Conservation (phyloP, 2,888 invertebrate species). For the Heliconius sara region DNA sequence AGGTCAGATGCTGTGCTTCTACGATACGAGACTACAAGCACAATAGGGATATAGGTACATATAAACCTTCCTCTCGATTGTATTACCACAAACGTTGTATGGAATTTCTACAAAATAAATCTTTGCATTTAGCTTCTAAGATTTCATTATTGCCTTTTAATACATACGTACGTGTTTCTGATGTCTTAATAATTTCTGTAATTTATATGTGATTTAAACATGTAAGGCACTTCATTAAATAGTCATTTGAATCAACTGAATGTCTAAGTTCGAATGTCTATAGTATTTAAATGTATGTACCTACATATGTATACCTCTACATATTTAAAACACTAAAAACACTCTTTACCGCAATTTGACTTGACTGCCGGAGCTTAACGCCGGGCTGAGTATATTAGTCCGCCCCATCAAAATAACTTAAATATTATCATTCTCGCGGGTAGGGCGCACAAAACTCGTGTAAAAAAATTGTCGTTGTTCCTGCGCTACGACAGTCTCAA, state of each 20-base stretch:
- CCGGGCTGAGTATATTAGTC: too few species aligned
- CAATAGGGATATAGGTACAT: too few species aligned
- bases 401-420: too few species aligned
- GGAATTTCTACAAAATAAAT: slow-evolving; percentile 1
- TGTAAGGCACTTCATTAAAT: slow-evolving; percentile 24
- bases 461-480: background rate
- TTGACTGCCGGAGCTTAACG: too few species aligned
- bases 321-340: background rate
- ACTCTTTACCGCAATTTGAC: too few species aligned
- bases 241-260: slow-evolving; percentile 14
- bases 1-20: too few species aligned
- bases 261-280: background rate
- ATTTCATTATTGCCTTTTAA: slow-evolving; percentile 7
- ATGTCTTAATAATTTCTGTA: slow-evolving; percentile 24
- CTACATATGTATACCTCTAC: background rate
- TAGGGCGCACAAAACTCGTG: too few species aligned
- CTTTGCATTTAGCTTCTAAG: background rate
- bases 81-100: background rate
- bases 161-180: background rate
- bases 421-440: too few species aligned
- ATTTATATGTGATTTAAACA: slow-evolving; percentile 18
- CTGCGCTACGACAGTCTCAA: too few species aligned
- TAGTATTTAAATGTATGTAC: background rate
- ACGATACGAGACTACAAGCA: too few species aligned
- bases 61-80: background rate